Conservation (phyloP, 2,888 invertebrate species). For the Synergus japonicus region DNA sequence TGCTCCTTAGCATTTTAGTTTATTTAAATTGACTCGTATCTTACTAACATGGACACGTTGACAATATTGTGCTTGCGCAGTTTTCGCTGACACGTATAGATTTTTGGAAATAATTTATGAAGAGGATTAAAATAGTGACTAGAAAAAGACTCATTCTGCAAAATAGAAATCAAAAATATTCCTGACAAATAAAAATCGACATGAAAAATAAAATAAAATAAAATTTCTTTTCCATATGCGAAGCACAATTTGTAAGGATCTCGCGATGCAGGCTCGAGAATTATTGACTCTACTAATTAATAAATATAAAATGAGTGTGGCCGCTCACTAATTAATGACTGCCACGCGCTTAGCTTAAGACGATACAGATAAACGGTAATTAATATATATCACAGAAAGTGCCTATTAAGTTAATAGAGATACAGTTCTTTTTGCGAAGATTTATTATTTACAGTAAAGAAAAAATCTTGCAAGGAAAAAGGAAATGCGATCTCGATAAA, state of each 20-base stretch:
- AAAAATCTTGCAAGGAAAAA: conserved; percentile 10
- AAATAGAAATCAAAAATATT: neutral
- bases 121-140: conserved; percentile 50
- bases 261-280: neutral
- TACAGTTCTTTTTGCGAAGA: conserved; percentile 45
- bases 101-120: conserved; percentile 41
- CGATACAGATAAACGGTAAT: conserved; percentile 59
- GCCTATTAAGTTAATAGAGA: conserved; percentile 59
- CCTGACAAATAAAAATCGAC: neutral
- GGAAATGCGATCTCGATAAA: neutral
- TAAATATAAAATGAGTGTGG: conserved; percentile 20
- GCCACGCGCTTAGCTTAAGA: conserved; percentile 52
- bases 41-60: conserved; percentile 25
- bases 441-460: conserved; percentile 34
- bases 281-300: conserved; percentile 3
- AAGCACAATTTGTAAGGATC: neutral
- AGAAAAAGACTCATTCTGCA: conserved; percentile 44
- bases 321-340: conserved; percentile 40
- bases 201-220: neutral
- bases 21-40: conserved; percentile 40
- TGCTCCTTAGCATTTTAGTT: conserved; percentile 11
- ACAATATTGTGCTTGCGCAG: conserved; percentile 11
- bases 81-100: conserved; percentile 12
- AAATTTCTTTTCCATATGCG: neutral
- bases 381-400: conserved; percentile 64